These are phyloP conservation scores for Colius striatus DNA, from an alignment of 2,113 vertebrate genomes.

Conservation along the genomic window DNA sequence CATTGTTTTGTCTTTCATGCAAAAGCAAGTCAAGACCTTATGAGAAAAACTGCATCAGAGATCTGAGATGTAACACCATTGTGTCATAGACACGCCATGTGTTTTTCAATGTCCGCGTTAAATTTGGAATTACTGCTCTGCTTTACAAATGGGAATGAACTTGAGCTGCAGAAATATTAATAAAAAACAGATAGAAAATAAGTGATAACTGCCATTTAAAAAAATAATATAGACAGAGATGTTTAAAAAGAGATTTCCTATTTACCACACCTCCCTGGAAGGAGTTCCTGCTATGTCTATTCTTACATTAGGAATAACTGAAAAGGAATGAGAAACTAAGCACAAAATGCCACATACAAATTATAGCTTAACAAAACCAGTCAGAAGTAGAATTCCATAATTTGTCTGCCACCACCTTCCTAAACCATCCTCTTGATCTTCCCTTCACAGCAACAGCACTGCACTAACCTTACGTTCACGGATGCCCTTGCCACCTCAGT, in stretches of 20 bases:
- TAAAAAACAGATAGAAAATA: not conserved
- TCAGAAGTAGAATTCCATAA: not conserved
- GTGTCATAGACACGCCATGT: not conserved
- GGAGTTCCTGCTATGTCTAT: not conserved
- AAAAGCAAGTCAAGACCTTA: not conserved
- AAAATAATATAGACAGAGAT: not conserved
- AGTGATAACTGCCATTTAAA: not conserved
- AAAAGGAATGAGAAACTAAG: not conserved
- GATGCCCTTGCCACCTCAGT: not conserved
- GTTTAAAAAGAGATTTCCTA: not conserved
- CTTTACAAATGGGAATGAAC: not conserved
- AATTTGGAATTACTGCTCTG: not conserved
- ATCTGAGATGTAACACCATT: accelerated
- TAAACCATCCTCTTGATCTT: not conserved
- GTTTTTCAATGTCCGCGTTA: not conserved
- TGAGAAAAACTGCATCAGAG: not conserved
- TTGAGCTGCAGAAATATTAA: not conserved
- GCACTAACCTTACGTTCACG: not conserved
- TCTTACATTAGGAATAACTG: not conserved
- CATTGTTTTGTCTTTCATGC: not conserved
- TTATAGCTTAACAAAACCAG: not conserved
- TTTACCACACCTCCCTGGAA: not conserved
- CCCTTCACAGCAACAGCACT: not conserved
- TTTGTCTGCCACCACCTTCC: not conserved
- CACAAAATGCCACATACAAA: not conserved